A percentile compares a stretch with the other conserved stretches of the same genome.
Evolutionary conservation across 2,797 vertebrate species (phyloP).

Genomic region (Odontamblyopus lacepedii): DNA sequence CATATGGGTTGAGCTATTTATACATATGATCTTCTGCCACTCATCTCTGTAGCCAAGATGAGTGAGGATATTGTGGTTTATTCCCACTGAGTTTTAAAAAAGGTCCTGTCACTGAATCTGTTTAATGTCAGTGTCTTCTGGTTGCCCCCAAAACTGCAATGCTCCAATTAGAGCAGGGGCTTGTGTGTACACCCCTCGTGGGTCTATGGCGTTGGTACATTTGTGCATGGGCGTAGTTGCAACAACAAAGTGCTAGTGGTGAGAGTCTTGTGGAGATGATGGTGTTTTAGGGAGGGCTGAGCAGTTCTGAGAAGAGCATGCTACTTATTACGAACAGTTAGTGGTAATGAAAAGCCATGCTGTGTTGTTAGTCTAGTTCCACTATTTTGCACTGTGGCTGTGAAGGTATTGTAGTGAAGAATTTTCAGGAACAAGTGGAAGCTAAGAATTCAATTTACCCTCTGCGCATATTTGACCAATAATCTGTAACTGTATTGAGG

Average conservation of each 20-base stretch:
- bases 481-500: constrained; percentile 3
- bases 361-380: constrained; percentile 39
- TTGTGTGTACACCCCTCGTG: constrained; percentile 16
- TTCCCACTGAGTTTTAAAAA: constrained; percentile 19
- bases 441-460: constrained; percentile 31
- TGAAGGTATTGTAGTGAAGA: constrained; percentile 32
- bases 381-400: constrained; percentile 33
- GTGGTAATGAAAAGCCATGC: constrained; percentile 52
- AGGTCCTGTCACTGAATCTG: constrained; percentile 1
- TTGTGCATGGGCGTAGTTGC: constrained; percentile 51
- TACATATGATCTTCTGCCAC: constrained; percentile 29
- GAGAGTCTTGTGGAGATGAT: constrained; percentile 50
- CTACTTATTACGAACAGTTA: constrained; percentile 60
- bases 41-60: constrained; percentile 3
- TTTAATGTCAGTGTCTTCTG: constrained; percentile 13
- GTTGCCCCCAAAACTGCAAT: constrained; percentile 17
- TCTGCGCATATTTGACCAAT: constrained; percentile 16
- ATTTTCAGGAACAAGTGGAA: constrained; percentile 1
- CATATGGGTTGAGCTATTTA: constrained; percentile 56
- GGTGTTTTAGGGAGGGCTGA: constrained; percentile 43
- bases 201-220: constrained; percentile 38
- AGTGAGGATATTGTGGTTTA: constrained; percentile 27
- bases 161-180: constrained; percentile 34
- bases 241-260: constrained; percentile 57
- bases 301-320: constrained; percentile 50